Conservation (phyloP, 2,888 invertebrate species). For the Gortyna flavago region DNA sequence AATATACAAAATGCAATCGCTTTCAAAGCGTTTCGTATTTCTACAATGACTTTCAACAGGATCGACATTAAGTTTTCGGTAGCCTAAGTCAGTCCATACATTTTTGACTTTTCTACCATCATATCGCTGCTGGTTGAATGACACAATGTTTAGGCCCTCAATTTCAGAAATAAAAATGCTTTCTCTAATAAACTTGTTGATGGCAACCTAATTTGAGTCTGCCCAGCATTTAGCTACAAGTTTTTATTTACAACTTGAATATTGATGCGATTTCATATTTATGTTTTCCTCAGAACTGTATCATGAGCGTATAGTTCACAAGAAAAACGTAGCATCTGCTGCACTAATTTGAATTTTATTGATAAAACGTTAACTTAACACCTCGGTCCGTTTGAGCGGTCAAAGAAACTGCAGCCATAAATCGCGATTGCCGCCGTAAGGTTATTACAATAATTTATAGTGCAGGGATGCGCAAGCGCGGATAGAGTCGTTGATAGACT, state of each 20-base stretch:
- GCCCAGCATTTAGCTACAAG: neutral
- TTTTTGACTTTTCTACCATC: neutral
- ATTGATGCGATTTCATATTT: constrained; percentile 1
- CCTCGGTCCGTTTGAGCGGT: constrained; percentile 49
- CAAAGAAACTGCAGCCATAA: constrained; percentile 55
- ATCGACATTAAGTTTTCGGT: neutral
- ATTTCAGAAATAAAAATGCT: neutral
- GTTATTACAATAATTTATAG: constrained; percentile 71
- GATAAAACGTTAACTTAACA: constrained; percentile 67
- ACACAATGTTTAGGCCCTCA: neutral
- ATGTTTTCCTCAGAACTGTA: constrained; percentile 2
- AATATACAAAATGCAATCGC: neutral
- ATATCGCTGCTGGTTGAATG: neutral
- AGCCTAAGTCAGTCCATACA: neutral
- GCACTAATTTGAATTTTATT: constrained; percentile 49
- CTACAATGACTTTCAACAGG: neutral
- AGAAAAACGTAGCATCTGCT: constrained; percentile 28
- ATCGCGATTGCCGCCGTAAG: constrained; percentile 60
- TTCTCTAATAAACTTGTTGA: neutral
- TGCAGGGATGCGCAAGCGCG: constrained; percentile 58
- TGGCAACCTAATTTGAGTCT: neutral
- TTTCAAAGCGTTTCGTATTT: neutral
- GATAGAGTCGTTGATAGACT: constrained; percentile 66
- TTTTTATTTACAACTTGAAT: neutral
- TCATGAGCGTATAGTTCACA: constrained; percentile 19